A percentile compares a stretch with the other conserved stretches of the same genome.
Conservation (phyloP, 2,113 vertebrate species). For the Perognathus longimembris region DNA sequence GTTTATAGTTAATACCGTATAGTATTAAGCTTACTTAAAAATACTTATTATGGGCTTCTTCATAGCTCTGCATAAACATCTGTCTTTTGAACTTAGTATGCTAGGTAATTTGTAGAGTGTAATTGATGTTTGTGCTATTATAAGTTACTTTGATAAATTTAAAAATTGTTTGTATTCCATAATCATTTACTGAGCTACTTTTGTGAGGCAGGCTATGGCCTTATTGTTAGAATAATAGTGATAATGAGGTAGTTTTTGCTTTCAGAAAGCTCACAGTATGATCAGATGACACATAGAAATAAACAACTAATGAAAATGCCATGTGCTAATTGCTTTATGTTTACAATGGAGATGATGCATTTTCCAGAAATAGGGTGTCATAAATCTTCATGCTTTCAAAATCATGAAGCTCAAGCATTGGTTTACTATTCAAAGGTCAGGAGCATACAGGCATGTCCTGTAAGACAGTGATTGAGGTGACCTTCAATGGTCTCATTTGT, state of each 20-base stretch:
- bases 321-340: not conserved
- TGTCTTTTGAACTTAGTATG: not conserved
- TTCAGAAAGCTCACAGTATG: not conserved
- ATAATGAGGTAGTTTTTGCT: not conserved
- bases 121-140: not conserved
- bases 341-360: not conserved
- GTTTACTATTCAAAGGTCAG: conserved; percentile 63
- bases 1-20: not conserved
- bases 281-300: not conserved
- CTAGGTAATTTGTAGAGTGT: not conserved
- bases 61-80: not conserved
- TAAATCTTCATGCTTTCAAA: conserved; percentile 20
- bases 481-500: conserved; percentile 26
- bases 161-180: not conserved
- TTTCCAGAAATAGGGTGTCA: not conserved
- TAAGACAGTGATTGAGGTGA: conserved; percentile 54
- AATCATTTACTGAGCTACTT: not conserved
- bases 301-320: conserved; percentile 7
- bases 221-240: conserved; percentile 1
- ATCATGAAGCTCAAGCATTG: not conserved
- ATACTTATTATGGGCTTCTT: not conserved
- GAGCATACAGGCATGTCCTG: not conserved
- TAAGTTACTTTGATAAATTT: not conserved
- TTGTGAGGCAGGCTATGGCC: not conserved
- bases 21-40: conserved; percentile 15